Base-by-base conservation (phyloP, 2,113 vertebrate genomes). In the Gasterosteus nipponicus region DNA sequence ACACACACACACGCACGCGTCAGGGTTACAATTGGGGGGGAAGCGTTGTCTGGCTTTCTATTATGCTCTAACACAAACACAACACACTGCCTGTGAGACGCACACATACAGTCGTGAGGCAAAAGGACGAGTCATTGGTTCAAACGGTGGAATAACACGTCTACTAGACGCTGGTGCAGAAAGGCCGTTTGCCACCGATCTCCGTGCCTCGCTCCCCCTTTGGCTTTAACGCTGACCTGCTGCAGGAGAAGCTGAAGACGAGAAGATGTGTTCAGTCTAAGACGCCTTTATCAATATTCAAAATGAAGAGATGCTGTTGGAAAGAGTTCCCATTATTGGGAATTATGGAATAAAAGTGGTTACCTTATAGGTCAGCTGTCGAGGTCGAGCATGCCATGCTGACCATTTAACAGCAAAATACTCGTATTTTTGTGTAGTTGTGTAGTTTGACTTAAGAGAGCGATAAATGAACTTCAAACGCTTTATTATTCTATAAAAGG, bases 51-150 rank as follows among this genome's bases (percentile, higher is more conserved):
- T 80, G 66, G 77, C 64, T 74, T 69, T 58, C 63, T 82, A 41
- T 76, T 76, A 69, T 76, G 61, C 73, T 66, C 41, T 0, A 47
- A 66, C 64, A 73, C 78, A 77, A 83, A 62, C 51, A 83, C 68
- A 74, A 73, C 35, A 71, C 38, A 57, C 62, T 0, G 19, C 22
- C n/a, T 53, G 51, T 53, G 3, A 53, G n/a, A 54, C 51, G 2
- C 51, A 72, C 62, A 33, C 46, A 66, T 16, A 41, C 15, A 53
- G 63, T n/a, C 39, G 62, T 67, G 78, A 69, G 74, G 80, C 81
- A 77, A 71, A 79, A 85, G 85, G 72, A 63, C 69, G 76, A 51
- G 78, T 82, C 87, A 84, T 85, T 75, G 85, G 78, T 88, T 89
- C 87, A 84, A 88, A 82, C 58, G 74, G 73, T 39, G 60, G 75